A percentile compares a stretch with the other conserved stretches of the same genome.
These are phyloP conservation scores for Andrena hattorfiana DNA, from an alignment of 2,888 invertebrate species.

Conservation along the genomic window DNA sequence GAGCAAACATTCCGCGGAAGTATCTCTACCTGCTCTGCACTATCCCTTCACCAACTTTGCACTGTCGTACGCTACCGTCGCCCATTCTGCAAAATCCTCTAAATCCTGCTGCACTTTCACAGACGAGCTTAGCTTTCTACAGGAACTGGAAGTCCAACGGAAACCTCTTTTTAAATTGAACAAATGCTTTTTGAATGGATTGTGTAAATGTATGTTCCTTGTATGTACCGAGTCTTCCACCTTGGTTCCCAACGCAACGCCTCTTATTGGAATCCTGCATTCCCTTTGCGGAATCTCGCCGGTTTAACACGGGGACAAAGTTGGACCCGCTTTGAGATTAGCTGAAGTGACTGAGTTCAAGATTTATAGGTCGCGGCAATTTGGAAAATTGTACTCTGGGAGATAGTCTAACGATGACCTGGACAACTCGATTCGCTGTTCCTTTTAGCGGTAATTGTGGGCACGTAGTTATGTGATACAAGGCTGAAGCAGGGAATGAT, in stretches of 20 bases:
- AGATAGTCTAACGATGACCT: not conserved
- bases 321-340: not conserved
- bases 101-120: not conserved
- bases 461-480: too few relatives aligned
- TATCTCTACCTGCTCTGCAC: not conserved
- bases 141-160: not conserved
- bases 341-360: not conserved
- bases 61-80: not conserved
- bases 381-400: not conserved
- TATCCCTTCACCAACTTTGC: not conserved
- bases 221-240: not conserved
- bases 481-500: too few relatives aligned
- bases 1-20: not conserved
- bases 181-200: not conserved
- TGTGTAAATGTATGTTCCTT: not conserved
- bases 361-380: not conserved
- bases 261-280: not conserved
- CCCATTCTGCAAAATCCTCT: not conserved
- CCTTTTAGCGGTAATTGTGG: too few relatives aligned
- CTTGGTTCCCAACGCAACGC: not conserved
- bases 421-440: too few relatives aligned
- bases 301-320: not conserved
- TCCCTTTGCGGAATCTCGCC: not conserved
- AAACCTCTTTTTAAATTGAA: not conserved
- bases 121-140: not conserved